Evolutionary conservation across 2,888 invertebrate genomes (phyloP).

Genomic region (Pristionchus mayeri): DNA sequence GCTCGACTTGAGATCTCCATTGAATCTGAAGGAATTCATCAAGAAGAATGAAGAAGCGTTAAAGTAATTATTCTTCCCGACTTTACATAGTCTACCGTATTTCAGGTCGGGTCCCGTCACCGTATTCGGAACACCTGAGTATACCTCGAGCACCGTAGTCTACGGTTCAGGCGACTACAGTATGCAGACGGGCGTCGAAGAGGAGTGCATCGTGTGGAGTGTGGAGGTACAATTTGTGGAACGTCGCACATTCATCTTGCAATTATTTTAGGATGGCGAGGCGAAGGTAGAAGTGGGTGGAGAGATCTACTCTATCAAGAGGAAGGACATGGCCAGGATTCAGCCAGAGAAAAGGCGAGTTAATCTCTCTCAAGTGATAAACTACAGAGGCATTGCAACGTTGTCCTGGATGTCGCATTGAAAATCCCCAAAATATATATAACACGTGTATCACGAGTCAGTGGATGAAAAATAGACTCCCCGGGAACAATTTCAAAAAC

Average conservation of each 20-base stretch:
- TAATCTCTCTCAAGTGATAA: too few relatives aligned
- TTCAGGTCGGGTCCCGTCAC: slow-evolving; percentile 55
- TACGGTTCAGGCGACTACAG: slow-evolving; percentile 21
- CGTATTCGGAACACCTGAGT: slow-evolving; percentile 65
- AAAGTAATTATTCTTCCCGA: slow-evolving; percentile 54
- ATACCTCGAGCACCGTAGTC: slow-evolving; percentile 47
- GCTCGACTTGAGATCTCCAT: slow-evolving; percentile 53
- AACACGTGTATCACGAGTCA: too few relatives aligned
- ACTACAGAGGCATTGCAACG: too few relatives aligned
- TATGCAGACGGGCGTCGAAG: neutral
- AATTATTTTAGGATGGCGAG: neutral
- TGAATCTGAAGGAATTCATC: slow-evolving; percentile 67
- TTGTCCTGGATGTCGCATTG: too few relatives aligned
- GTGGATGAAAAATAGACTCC: too few relatives aligned
- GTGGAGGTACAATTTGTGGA: neutral
- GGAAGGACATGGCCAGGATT: slow-evolving; percentile 33
- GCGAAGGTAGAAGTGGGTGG: neutral
- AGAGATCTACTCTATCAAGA: neutral
- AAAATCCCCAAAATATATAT: too few relatives aligned
- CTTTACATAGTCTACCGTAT: neutral
- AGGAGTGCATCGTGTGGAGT: slow-evolving; percentile 49
- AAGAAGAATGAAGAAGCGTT: slow-evolving; percentile 60
- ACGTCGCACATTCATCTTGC: neutral
- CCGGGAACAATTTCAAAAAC: too few relatives aligned
- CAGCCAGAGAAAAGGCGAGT: slow-evolving; percentile 17